Evolutionary conservation across 1,140 invertebrate species (phyloP).

Genomic region (Rhynchophorus ferrugineus): DNA sequence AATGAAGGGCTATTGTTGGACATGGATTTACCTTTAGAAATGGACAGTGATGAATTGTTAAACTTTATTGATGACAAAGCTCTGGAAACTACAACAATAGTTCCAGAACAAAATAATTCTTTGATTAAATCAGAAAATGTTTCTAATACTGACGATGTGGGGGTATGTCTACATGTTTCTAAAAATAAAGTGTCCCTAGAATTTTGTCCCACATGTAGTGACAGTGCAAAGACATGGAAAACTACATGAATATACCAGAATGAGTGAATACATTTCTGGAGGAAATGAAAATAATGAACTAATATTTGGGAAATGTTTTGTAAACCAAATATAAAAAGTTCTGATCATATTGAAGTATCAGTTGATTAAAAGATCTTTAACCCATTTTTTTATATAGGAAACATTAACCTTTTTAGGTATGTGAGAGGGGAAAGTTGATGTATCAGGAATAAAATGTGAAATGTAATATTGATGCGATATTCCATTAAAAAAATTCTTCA

Average conservation of each 20-base stretch:
- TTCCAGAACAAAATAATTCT: conserved; percentile 29
- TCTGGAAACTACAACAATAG: conserved; percentile 10
- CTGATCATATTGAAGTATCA: no score
- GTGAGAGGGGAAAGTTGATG: no score
- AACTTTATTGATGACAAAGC: conserved; percentile 18
- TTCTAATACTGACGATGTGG: conserved; percentile 31
- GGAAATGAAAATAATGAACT: no score
- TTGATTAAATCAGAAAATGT: neutral
- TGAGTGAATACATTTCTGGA: conserved; percentile 11
- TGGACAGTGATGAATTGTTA: conserved; percentile 18
- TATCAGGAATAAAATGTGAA: no score
- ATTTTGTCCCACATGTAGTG: conserved; percentile 45
- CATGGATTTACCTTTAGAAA: conserved; percentile 14
- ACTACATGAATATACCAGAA: conserved; percentile 1
- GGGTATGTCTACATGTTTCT: conserved; percentile 49
- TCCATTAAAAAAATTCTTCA: no score
- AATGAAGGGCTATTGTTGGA: conserved; percentile 21
- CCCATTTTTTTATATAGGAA: no score
- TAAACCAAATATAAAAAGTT: no score
- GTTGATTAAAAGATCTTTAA: no score
- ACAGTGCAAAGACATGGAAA: conserved; percentile 33
- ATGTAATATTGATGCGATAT: no score
- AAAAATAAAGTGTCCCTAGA: conserved; percentile 47
- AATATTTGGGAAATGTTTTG: no score
- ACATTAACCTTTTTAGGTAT: no score